Evolutionary conservation across 2,888 invertebrate species (phyloP).

Genomic region (Apeira syringaria): DNA sequence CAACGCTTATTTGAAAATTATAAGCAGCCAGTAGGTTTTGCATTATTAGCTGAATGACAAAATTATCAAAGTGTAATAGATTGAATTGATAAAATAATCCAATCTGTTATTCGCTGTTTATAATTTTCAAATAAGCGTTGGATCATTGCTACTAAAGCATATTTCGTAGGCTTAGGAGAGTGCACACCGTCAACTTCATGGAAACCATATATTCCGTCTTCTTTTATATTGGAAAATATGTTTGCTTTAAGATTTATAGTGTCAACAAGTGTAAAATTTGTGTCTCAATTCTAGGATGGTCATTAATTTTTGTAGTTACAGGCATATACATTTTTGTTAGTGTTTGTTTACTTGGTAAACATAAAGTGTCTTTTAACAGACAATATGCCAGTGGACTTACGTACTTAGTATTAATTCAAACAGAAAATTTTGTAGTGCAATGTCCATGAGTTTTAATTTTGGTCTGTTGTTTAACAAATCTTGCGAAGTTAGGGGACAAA

Average conservation of each 20-base stretch:
- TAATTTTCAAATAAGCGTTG: conserved; percentile 34
- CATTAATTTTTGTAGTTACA: conserved; percentile 27
- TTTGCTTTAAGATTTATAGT: conserved; percentile 29
- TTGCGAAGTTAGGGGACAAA: conserved; percentile 12
- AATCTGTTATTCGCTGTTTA: conserved; percentile 30
- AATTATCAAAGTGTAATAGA: no score
- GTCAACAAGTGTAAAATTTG: conserved; percentile 13
- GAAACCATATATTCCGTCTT: conserved; percentile 37
- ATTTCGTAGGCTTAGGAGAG: conserved; percentile 27
- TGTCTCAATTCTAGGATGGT: conserved; percentile 29
- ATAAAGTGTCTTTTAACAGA: conserved; percentile 24
- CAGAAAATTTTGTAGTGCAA: conserved; percentile 23
- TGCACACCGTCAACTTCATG: conserved; percentile 34
- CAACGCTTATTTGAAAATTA: conserved; percentile 34
- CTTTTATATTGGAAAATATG: conserved; percentile 30
- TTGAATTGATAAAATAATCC: no score
- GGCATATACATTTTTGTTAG: conserved; percentile 22
- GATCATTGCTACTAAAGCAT: conserved; percentile 33
- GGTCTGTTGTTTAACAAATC: conserved; percentile 26
- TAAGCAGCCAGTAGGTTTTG: conserved; percentile 33
- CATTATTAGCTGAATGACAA: conserved; percentile 31
- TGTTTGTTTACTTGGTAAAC: conserved; percentile 23
- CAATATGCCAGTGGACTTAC: conserved; percentile 31
- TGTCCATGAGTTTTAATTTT: conserved; percentile 14
- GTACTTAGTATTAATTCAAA: conserved; percentile 31